Evolutionary conservation across 2,797 vertebrate species (phyloP).

Genomic region (Sciurus vulgaris): DNA sequence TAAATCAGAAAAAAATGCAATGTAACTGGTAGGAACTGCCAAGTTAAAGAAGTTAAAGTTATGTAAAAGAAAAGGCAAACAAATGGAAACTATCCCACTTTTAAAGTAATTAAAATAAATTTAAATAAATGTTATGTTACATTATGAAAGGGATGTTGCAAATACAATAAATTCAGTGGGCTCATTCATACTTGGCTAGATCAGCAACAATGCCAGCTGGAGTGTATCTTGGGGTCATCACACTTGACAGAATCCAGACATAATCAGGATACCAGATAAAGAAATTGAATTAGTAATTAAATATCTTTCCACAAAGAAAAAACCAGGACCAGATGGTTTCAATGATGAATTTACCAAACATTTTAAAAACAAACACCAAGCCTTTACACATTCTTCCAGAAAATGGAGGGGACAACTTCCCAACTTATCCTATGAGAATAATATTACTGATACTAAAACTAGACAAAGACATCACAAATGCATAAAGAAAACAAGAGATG

Average conservation of each 20-base stretch:
- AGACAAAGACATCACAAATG: background rate
- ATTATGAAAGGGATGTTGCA: too few species aligned
- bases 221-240: background rate
- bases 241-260: constrained; percentile 25
- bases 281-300: constrained; percentile 32
- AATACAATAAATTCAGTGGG: background rate
- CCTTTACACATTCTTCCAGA: background rate
- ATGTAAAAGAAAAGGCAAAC: too few species aligned
- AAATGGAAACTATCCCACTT: too few species aligned
- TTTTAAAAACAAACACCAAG: background rate
- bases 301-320: constrained; percentile 32
- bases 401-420: background rate
- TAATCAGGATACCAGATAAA: constrained; percentile 23
- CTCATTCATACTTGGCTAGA: background rate
- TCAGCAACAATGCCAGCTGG: background rate
- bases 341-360: constrained; percentile 19
- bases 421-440: background rate
- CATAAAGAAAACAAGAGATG: background rate
- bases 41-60: background rate
- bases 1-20: constrained; percentile 54
- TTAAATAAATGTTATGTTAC: too few species aligned
- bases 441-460: background rate
- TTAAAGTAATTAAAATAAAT: too few species aligned
- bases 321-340: background rate
- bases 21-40: background rate